Evolutionary conservation across 2,797 vertebrate genomes (phyloP), one percentile per base, ranked within the genome.

Genomic region (Notolepis coatsorum): DNA sequence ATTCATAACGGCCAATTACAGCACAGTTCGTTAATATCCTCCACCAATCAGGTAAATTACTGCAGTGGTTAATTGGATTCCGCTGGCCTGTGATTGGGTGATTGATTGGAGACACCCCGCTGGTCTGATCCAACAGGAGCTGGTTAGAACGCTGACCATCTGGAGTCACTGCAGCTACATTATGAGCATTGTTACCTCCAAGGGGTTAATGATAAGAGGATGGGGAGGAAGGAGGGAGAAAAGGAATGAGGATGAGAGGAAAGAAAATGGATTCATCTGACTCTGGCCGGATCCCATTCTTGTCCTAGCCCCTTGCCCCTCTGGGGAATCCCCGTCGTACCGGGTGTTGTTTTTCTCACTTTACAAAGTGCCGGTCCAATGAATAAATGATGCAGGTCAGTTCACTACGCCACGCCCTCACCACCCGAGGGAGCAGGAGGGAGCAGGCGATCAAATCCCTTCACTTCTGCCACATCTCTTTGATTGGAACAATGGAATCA

Each of bases 21-120:
- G 67, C 52, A 28, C 9, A 61, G 72, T 68, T 86, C 81, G 58
- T 91, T 90, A 88, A 89, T 89, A 89, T 90, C 85, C 80, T 70
- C 79, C 71, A 77, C 88, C 81, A 89, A 87, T 90, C 73, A 82
- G 80, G 55, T 47, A 75, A 85, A 91, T 91, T 91, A 87, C 51
- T 61, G 15, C 12, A 66, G 42, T 46, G 43, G 49, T 21, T 82
- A 82, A 88, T 82, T 79, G 55, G 69, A 75, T 90, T 82, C 55
- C 58, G 43, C 46, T 35, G 18, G 78, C 55, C 77, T 60, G 39
- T 79, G 68, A 86, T 87, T 75, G 68, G 81, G 62, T 84, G 76
- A 88, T 81, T 66, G 72, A 84, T 72, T 65, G 61, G 55, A 59
- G 71, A 39, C 12, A 6, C 35, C 52, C 49, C 30, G 12, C 68